A percentile compares a stretch with the other conserved stretches of the same genome.
Evolutionary conservation across 2,797 vertebrate genomes (phyloP).

Genomic region (Ctenosaura bakeri): DNA sequence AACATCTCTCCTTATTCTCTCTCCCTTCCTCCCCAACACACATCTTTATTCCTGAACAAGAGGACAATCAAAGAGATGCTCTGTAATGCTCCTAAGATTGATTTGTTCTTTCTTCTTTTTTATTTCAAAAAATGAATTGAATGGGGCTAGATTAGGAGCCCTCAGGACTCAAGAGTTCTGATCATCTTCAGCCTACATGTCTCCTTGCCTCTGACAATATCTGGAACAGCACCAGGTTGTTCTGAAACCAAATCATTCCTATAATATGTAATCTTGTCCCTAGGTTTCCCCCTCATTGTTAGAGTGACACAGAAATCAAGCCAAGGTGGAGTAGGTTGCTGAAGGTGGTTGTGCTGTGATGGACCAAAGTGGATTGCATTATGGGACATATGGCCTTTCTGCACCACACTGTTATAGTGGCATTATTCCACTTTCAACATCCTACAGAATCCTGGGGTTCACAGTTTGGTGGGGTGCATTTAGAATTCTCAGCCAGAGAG

Average conservation of each 20-base stretch:
- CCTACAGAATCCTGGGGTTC: too few relatives aligned
- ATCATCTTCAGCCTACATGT: background rate
- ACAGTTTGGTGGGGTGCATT: too few relatives aligned
- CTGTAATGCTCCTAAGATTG: constrained; percentile 45
- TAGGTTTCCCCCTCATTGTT: background rate
- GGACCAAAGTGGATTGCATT: background rate
- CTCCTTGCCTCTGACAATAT: background rate
- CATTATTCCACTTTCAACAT: too few relatives aligned
- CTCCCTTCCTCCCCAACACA: background rate
- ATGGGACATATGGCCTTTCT: too few relatives aligned
- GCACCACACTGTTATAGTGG: too few relatives aligned
- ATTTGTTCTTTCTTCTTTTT: constrained; percentile 44
- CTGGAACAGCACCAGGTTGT: background rate
- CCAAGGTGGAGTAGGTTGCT: background rate
- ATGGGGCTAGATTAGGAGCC: constrained; percentile 48
- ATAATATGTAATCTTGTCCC: background rate
- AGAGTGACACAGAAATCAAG: too few relatives aligned
- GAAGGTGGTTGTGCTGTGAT: background rate
- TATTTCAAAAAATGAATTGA: constrained; percentile 31
- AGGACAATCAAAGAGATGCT: constrained; percentile 58
- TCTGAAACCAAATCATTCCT: background rate
- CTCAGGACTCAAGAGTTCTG: constrained; percentile 31
- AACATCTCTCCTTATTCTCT: background rate
- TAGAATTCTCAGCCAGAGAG: too few relatives aligned
- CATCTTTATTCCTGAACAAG: constrained; percentile 26